Percentiles rank a stretch among this genome's conserved stretches.
phyloP scores from a whole-genome alignment of 2,113 vertebrate genomes.

The Sclerurus mexicanus region DNA sequence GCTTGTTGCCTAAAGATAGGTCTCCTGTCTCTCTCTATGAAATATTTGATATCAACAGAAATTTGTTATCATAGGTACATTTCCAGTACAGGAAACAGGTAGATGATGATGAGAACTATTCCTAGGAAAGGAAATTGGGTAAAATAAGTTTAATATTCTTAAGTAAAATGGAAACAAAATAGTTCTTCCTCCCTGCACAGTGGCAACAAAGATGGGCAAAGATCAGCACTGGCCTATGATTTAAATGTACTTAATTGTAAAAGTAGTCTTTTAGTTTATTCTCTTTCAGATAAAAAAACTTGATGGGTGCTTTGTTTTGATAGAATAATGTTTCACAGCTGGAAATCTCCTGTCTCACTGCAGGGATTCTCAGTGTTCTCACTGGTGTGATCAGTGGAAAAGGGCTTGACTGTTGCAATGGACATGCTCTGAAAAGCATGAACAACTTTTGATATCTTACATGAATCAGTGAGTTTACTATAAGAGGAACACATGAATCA shows the following conservation, averaged over 20 bases:
- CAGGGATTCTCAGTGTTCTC: neutral
- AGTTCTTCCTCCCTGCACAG: rapidly evolving
- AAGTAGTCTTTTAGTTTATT: neutral
- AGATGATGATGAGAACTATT: neutral
- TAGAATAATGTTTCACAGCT: neutral
- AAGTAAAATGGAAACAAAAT: neutral
- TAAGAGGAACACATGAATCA: neutral
- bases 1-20: neutral
- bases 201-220: neutral
- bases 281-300: neutral
- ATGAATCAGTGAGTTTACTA: neutral
- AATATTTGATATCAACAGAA: too few relatives aligned
- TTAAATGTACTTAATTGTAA: neutral
- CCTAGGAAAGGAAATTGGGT: neutral
- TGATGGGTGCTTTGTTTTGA: neutral
- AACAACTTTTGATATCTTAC: neutral
- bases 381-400: neutral
- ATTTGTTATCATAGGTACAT: neutral
- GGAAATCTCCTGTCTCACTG: neutral
- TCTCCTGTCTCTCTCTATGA: neutral
- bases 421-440: neutral
- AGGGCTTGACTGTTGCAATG: neutral
- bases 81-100: neutral
- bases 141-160: neutral
- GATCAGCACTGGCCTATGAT: neutral